Base-by-base conservation (phyloP, 64 coral and sea anemone genomes). In the Montipora efflorescens region DNA sequence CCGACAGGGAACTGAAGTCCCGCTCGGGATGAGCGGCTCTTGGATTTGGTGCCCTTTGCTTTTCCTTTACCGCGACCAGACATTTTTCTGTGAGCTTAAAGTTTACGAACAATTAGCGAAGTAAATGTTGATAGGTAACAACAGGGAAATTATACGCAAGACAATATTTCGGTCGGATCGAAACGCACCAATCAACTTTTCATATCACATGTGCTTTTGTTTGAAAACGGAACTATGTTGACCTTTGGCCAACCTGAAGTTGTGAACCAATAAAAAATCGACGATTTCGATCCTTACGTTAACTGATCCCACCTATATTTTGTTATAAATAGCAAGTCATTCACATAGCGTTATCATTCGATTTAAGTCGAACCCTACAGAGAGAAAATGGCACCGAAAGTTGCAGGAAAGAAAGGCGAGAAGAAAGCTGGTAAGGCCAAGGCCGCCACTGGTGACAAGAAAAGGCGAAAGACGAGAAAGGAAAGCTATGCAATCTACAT, bases 401-500 rank as follows among this genome's bases (percentile, higher is more conserved):
- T 64, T 59, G 79, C 79, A 82, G 79, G 79, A 82, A 82, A 82
- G 79, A 82, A 82, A 82, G 79, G 79, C 25, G 79, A 82, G 79
- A 82, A 82, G 79, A 82, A 36, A 82, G 79, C 79, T 25, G 82
- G 82, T 21, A 86, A 86, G 82, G 82, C 82, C 6, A 86, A 86
- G 82, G 82, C 82, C n/a, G 46, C 3, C 7, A 28, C 62, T 25
- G 82, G 50, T n/a, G 82, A 45, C n/a, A 86, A 86, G 64, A 86
- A 86, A 64, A 70, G 66, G 19, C 68, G 82, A n/a, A 43, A 43
- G 50, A 86, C 70, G 67, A 86, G 82, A 71, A 89, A 77, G 87
- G 87, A 89, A 89, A 89, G 87, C 87, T 89, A 89, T 78, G 87
- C 87, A 16, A 89, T 89, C 87, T 89, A 89, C 87, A 89, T 89